Evolutionary conservation across 2,888 invertebrate species (phyloP).

Genomic region (Alentia gelatinosa): DNA sequence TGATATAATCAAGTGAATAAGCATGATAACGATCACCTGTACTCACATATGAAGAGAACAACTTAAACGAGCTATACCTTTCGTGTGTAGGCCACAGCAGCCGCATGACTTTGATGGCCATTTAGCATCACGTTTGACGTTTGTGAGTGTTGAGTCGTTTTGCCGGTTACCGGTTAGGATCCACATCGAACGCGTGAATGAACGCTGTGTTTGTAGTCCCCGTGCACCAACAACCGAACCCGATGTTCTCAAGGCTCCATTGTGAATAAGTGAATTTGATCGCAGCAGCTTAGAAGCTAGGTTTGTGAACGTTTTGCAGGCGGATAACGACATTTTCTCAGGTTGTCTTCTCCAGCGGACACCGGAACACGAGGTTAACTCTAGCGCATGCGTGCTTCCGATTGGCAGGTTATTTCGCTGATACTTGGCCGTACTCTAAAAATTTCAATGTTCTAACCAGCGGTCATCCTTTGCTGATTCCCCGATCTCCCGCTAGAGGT

Average conservation of each 20-base stretch:
- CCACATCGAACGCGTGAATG: conserved; percentile 51
- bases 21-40: neutral
- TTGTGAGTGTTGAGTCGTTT: neutral
- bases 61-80: neutral
- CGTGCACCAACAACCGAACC: neutral
- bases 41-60: neutral
- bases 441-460: too few relatives aligned
- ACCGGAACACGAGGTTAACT: conserved; percentile 45
- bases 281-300: neutral
- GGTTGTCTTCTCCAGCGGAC: neutral
- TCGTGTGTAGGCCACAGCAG: conserved; percentile 51
- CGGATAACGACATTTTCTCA: conserved; percentile 11
- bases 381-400: neutral
- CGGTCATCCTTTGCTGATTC: too few relatives aligned
- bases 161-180: neutral
- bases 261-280: neutral
- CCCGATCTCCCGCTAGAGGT: too few relatives aligned
- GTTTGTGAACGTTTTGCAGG: conserved; percentile 13
- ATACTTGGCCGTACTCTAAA: too few relatives aligned
- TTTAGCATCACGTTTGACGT: neutral
- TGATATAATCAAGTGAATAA: too few relatives aligned
- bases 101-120: conserved; percentile 34
- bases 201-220: conserved; percentile 27
- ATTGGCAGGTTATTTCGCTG: neutral
- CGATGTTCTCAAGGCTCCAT: neutral